Conservation (phyloP, 2,888 invertebrate genomes). For the Caenorhabditis sp. region DNA sequence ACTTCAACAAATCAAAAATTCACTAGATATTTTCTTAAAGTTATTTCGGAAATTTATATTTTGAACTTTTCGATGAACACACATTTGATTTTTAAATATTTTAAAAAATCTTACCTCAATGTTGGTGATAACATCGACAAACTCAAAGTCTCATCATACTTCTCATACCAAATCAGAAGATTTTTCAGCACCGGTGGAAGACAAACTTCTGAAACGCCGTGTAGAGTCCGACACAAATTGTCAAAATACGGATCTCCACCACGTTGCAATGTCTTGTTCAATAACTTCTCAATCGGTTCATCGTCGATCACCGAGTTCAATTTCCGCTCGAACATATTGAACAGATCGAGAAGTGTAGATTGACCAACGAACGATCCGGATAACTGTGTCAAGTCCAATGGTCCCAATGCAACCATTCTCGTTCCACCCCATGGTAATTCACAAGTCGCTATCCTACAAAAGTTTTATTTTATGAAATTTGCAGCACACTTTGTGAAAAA, state of each 20-base stretch:
- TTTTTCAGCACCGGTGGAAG: conserved; percentile 90
- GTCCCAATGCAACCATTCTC: conserved; percentile 57
- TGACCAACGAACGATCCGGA: conserved; percentile 89
- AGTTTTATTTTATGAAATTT: too few species aligned
- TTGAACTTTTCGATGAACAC: neutral
- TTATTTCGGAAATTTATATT: too few species aligned
- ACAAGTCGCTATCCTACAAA: conserved; percentile 52
- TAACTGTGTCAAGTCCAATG: conserved; percentile 55
- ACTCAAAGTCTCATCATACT: conserved; percentile 45
- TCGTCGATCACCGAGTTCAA: conserved; percentile 94
- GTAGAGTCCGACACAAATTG: conserved; percentile 68
- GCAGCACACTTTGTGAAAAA: too few species aligned
- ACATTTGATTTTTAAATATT: neutral
- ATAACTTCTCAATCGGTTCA: conserved; percentile 89
- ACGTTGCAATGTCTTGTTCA: conserved; percentile 91
- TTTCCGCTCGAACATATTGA: conserved; percentile 90
- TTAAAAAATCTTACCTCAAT: conserved; percentile 16
- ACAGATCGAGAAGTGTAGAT: conserved; percentile 92
- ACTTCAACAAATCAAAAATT: too few species aligned
- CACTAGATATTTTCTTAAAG: too few species aligned
- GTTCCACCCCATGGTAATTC: conserved; percentile 67
- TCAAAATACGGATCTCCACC: conserved; percentile 96
- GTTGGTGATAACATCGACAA: conserved; percentile 15
- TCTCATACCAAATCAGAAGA: conserved; percentile 87
- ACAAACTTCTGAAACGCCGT: conserved; percentile 85